Conservation (phyloP, 2,113 vertebrate genomes). For the Platysternon megacephalum region DNA sequence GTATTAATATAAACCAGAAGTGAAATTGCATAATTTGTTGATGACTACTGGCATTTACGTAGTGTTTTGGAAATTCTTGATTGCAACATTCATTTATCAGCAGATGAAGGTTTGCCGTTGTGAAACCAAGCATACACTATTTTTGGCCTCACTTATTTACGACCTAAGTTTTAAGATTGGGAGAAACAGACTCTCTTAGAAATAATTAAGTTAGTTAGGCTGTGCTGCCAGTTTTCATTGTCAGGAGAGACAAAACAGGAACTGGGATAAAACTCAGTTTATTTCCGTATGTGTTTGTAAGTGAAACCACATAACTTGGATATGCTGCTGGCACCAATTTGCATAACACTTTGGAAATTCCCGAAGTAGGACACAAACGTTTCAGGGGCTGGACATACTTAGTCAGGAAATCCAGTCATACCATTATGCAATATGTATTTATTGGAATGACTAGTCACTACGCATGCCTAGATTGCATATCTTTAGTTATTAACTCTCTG, state of each 20-base stretch:
- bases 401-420: background rate
- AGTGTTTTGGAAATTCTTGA: slow-evolving; percentile 45
- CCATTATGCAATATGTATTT: background rate
- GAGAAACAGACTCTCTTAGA: background rate
- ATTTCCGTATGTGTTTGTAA: background rate
- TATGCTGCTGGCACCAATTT: background rate
- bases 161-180: background rate
- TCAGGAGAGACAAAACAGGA: slow-evolving; percentile 9
- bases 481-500: background rate
- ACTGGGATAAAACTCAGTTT: background rate
- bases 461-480: background rate
- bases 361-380: background rate
- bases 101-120: background rate
- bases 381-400: background rate
- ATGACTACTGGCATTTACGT: slow-evolving; percentile 37
- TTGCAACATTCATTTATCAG: slow-evolving; percentile 54
- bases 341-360: slow-evolving; percentile 10
- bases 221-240: slow-evolving; percentile 14
- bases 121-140: background rate
- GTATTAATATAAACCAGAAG: slow-evolving; percentile 64
- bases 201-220: background rate
- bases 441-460: background rate
- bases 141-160: background rate
- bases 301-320: background rate
- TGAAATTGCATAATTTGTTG: slow-evolving; percentile 33